Conservation (phyloP, 2,888 invertebrate genomes). For the Esperia sulphurella region DNA sequence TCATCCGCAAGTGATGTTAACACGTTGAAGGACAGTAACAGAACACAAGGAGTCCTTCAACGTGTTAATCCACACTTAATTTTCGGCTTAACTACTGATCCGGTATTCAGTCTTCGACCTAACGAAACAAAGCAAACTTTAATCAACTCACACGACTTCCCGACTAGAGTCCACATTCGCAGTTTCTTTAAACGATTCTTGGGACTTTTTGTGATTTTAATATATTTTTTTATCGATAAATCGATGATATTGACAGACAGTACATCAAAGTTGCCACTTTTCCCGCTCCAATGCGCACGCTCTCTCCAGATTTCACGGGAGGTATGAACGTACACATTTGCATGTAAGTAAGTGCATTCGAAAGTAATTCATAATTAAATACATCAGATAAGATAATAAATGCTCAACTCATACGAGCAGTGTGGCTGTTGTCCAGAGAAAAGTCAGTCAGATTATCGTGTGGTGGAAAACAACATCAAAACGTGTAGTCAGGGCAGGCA, state of each 20-base stretch:
- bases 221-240: conserved; percentile 27
- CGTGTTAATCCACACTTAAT: no score
- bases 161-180: no score
- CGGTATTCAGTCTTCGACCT: no score
- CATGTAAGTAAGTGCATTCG: conserved; percentile 48
- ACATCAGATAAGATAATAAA: conserved; percentile 52
- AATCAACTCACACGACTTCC: no score
- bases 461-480: conserved; percentile 4
- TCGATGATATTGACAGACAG: conserved; percentile 38
- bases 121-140: no score
- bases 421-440: conserved; percentile 13
- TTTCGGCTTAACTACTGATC: no score
- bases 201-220: neutral
- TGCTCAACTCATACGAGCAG: conserved; percentile 33
- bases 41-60: no score
- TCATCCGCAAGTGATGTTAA: no score
- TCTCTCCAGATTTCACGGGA: conserved; percentile 67
- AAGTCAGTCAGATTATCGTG: conserved; percentile 15
- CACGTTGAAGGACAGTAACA: no score
- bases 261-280: conserved; percentile 36
- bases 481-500: neutral
- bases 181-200: no score
- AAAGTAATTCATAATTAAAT: conserved; percentile 52
- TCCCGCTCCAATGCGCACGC: conserved; percentile 49
- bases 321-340: conserved; percentile 59